These are phyloP conservation scores for Furnarius figulus DNA, from an alignment of 2,113 vertebrate genomes.

Conservation along the genomic window DNA sequence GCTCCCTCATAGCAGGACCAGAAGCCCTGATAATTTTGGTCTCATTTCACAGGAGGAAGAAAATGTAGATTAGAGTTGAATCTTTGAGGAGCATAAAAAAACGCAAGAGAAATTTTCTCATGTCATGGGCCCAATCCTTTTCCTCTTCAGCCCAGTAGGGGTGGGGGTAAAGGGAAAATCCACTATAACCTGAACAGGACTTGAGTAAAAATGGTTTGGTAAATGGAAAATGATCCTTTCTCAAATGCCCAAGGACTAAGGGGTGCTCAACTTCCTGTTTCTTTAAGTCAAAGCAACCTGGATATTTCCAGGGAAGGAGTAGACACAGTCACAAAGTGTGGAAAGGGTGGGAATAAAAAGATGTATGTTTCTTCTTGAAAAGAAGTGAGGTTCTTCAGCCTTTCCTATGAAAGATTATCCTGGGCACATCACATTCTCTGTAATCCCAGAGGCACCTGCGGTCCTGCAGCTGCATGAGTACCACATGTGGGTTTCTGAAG, in stretches of 20 bases:
- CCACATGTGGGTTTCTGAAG: not conserved
- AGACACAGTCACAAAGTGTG: not conserved
- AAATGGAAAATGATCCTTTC: not conserved
- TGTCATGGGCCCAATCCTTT: not conserved
- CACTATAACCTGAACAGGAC: not conserved
- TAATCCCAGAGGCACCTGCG: not conserved
- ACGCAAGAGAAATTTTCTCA: not conserved
- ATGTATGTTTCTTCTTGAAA: not conserved
- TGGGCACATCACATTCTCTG: not conserved
- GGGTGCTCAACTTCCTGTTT: accelerated
- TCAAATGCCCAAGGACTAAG: not conserved
- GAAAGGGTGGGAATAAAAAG: not conserved
- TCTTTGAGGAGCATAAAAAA: not conserved
- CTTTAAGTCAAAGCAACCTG: not conserved
- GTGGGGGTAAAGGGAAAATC: not conserved
- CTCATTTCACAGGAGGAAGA: not conserved
- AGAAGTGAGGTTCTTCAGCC: not conserved
- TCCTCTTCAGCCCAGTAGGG: not conserved
- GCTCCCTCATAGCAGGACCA: not conserved
- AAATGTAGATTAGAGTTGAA: not conserved
- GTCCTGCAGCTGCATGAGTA: not conserved
- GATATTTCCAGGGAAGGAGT: not conserved
- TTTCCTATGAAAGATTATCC: not conserved
- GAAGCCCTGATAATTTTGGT: not conserved
- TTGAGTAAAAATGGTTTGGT: not conserved